Evolutionary conservation across 2,888 invertebrate species (phyloP), one percentile per base, ranked within the genome.

Genomic region (Rhagium mordax): DNA sequence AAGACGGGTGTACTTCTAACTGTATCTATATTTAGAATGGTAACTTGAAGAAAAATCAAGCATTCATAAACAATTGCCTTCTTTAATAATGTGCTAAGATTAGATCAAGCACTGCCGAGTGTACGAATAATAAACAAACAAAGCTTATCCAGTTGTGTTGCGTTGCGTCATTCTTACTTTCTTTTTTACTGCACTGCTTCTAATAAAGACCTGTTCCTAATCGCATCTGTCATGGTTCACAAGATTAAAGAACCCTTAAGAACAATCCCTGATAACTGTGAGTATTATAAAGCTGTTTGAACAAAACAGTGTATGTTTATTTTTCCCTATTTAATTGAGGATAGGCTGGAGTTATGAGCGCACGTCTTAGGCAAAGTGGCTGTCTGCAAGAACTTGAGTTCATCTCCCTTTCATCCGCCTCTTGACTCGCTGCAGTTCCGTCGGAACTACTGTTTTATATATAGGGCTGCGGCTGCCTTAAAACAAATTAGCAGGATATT

Each of bases 201-300:
- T 51, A 51, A 51, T 18, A 51, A 16, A 51, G 16, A 51, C 51
- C 51, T 51, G 41, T 41, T 41, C 41, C 59, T 59, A 18, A 16
- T 18, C 59, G 27, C 15, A 59, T 59, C 33, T 33, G 33, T 59
- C 59, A 8, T 33, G 7, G 27, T 13, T 18, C 33, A 18, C 29
- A n/a, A 59, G 27, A 27, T 15, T n/a, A 20, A 59, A 48, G 18
- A 47, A 27, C 18, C 53, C 20, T 18, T 61, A 13, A 20, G 18
- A 61, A 47, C 47, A 47, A 7, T 61, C 47, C 20, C 61, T 18
- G 20, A 61, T 47, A 47, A 18, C 47, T 5, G 16, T n/a, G 69
- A 70, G 76, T 74, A 76, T 76, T 76, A 76, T 76, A 70, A 74
- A 71, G 71, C 74, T 74, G 64, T 73, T 71, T 66, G 61, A 70